Conservation (phyloP, 2,888 invertebrate genomes). For the Creontiades dilutus region DNA sequence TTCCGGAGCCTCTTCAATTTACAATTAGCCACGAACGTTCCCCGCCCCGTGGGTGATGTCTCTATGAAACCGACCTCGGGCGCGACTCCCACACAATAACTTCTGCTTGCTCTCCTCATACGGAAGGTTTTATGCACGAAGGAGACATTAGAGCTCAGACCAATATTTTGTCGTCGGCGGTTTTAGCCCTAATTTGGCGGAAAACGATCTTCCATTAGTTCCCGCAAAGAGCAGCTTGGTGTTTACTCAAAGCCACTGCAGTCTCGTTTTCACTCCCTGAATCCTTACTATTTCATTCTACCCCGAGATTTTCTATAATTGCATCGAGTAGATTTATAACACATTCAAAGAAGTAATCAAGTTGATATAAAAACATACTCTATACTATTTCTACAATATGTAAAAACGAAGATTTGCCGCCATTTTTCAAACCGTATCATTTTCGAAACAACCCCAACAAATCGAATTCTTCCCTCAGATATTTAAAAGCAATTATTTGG, state of each 20-base stretch:
- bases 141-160: conserved; percentile 13
- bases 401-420: too few relatives aligned
- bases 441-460: too few relatives aligned
- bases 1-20: conserved; percentile 51
- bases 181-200: conserved; percentile 8
- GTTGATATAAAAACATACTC: too few relatives aligned
- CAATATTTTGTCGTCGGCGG: conserved; percentile 27
- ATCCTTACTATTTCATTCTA: too few relatives aligned
- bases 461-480: too few relatives aligned
- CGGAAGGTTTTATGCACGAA: conserved; percentile 56
- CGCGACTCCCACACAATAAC: conserved; percentile 53
- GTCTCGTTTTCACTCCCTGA: not conserved
- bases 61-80: conserved; percentile 47
- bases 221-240: not conserved
- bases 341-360: too few relatives aligned
- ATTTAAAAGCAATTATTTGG: too few relatives aligned
- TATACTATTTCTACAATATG: too few relatives aligned
- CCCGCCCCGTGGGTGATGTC: conserved; percentile 45
- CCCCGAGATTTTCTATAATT: too few relatives aligned
- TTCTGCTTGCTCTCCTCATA: not conserved
- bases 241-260: not conserved
- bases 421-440: too few relatives aligned
- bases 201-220: not conserved
- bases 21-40: conserved; percentile 54
- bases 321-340: too few relatives aligned